Evolutionary conservation across 2,113 vertebrate species (phyloP), one percentile per base, ranked within the genome.

Genomic region (Ptilonorhynchus violaceus): DNA sequence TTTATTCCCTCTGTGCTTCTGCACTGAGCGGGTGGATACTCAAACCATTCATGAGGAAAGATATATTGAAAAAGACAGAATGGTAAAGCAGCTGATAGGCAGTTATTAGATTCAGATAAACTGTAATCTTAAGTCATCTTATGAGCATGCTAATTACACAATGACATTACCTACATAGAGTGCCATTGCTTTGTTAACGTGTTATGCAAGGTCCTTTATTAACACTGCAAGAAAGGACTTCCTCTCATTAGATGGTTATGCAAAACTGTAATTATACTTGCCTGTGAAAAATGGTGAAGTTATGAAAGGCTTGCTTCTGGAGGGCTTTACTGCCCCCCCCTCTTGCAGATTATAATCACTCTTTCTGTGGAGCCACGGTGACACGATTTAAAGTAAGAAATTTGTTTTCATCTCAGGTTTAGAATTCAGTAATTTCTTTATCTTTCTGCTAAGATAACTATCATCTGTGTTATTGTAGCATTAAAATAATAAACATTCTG

Each of bases 101-200:
- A 96, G 98, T 98, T 98, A 98, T 98, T 98, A 98, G 97, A 97
- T 95, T 97, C 96, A 98, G 98, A 98, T 97, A 98, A 98, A 98
- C 98, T 98, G 97, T 98, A 98, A 98, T 99, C 98, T 98, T 98
- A 96, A 98, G 96, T 98, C 97, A 98, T 98, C 94, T 97, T 98
- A 97, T 93, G 97, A 97, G 97, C 88, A 88, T 97, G 97, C 97
- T 98, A 98, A 99, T 99, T 98, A 98, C 97, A 97, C 97, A 98
- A 97, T 98, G 98, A 98, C 97, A 96, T 98, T 98, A 98, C 97
- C 98, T 98, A 95, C 96, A 64, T 73, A 84, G 97, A 97, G 97
- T 97, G 96, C 95, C 95, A 92, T 95, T 97, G 96, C 95, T 98
- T 98, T 98, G 98, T 98, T 98, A 98, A 97, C 81, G 95, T 95